These are phyloP conservation scores for Fukomys damarensis DNA, from an alignment of 2,113 vertebrate species.

Conservation along the genomic window DNA sequence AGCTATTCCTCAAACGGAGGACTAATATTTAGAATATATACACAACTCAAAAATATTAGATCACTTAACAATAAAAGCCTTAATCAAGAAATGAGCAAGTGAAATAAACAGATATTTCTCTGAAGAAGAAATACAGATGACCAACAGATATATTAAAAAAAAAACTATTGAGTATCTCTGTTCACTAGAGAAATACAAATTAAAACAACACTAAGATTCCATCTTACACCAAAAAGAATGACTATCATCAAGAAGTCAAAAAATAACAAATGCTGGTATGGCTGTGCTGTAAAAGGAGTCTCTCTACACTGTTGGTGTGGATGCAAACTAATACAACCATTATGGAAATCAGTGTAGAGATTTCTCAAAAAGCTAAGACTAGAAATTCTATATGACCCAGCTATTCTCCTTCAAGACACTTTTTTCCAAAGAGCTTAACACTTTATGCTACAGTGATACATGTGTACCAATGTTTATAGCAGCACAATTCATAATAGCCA, in stretches of 20 bases:
- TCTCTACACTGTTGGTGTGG: not conserved
- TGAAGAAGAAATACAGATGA: not conserved
- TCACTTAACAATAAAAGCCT: not conserved
- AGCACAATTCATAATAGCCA: not conserved
- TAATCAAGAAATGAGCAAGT: not conserved
- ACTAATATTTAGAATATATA: not conserved
- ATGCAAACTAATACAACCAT: not conserved
- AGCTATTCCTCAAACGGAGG: not conserved
- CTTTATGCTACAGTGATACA: not conserved
- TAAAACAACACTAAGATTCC: not conserved
- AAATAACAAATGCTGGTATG: not conserved
- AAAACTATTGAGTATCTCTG: not conserved
- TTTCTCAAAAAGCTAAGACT: not conserved
- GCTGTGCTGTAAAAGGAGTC: not conserved
- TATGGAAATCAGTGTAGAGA: not conserved
- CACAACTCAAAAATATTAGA: not conserved
- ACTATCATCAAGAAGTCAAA: not conserved
- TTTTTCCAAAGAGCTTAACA: not conserved
- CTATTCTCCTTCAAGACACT: not conserved
- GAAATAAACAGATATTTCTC: not conserved
- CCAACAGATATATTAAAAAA: not conserved
- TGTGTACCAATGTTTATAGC: not conserved
- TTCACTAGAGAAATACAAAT: not conserved
- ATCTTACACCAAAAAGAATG: not conserved
- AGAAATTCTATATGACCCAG: not conserved